Evolutionary conservation across 2,797 vertebrate species (phyloP), one percentile per base, ranked within the genome.

Genomic region (Hippocampus kuda): DNA sequence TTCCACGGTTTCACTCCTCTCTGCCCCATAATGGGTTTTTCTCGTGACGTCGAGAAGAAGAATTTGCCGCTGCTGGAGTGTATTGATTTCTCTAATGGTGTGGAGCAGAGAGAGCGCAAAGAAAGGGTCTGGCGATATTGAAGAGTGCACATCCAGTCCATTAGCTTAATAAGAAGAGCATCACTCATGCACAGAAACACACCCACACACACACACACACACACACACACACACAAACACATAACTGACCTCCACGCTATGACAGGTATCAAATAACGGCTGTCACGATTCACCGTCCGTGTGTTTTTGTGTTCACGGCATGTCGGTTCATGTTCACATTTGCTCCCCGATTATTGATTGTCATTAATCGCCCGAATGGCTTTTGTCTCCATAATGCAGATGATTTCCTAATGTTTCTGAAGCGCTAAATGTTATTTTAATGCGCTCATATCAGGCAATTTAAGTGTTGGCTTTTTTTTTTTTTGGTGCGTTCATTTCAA

Each of bases 51-150:
- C 85, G 72, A 86, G 82, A 84, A 82, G 83, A 86, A 85, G 80
- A 83, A 88, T 87, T 85, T 82, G 81, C 79, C 81, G 79, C 79
- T 85, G 79, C 81, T 79, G 79, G 86, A 88, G 86, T 88, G 83
- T 89, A 90, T 90, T 87, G 89, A 91, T 91, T 83, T 82, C 76
- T 86, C 86, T 90, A 90, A 90, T 90, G 88, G 88, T 73, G 69
- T 82, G 72, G 81, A 75, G 72, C 82, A 86, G 83, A 77, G 83
- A 84, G 80, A 70, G 48, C 68, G 62, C 72, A 67, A 68, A 59
- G 18, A 70, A 74, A 76, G 73, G 78, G 79, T 75, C 78, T 75
- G 81, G 80, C 81, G 80, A 84, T 70, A 71, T 57, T 63, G 83
- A 71, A 74, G 77, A 84, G 82, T 78, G 82, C 57, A 67, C 83